A percentile compares a stretch with the other conserved stretches of the same genome.
Evolutionary conservation across 1,140 invertebrate species (phyloP).

Genomic region (Lethrus apterus): DNA sequence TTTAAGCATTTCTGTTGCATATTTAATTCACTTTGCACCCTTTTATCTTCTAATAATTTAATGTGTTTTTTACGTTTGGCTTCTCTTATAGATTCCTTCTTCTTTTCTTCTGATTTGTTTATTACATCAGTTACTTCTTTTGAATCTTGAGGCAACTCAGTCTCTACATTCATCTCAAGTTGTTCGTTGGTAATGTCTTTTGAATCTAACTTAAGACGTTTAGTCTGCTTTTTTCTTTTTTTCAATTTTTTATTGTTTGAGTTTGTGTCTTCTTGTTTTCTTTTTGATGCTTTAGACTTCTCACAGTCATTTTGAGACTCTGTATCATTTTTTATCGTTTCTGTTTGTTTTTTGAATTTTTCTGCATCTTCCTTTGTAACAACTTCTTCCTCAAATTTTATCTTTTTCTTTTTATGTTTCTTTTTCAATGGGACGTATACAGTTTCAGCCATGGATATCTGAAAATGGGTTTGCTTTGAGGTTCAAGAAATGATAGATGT

Average conservation of each 20-base stretch:
- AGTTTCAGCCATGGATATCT: no score
- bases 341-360: neutral
- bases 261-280: neutral
- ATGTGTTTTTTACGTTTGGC: slow-evolving; percentile 27
- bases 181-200: neutral
- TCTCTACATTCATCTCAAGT: neutral
- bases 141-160: neutral
- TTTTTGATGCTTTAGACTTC: slow-evolving; percentile 1
- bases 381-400: slow-evolving; percentile 9
- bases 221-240: neutral
- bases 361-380: neutral
- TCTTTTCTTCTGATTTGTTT: slow-evolving; percentile 14
- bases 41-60: slow-evolving; percentile 27
- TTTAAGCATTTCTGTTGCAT: slow-evolving; percentile 42
- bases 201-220: neutral
- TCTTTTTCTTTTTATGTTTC: no score
- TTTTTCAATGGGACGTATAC: no score
- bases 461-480: no score
- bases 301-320: neutral
- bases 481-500: no score
- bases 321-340: neutral
- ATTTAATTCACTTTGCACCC: slow-evolving; percentile 25
- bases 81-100: slow-evolving; percentile 27
- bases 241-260: neutral
- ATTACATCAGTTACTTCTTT: neutral